Evolutionary conservation across 2,888 invertebrate genomes (phyloP), one percentile per base, ranked within the genome.

Genomic region (Pristionchus mayeri): DNA sequence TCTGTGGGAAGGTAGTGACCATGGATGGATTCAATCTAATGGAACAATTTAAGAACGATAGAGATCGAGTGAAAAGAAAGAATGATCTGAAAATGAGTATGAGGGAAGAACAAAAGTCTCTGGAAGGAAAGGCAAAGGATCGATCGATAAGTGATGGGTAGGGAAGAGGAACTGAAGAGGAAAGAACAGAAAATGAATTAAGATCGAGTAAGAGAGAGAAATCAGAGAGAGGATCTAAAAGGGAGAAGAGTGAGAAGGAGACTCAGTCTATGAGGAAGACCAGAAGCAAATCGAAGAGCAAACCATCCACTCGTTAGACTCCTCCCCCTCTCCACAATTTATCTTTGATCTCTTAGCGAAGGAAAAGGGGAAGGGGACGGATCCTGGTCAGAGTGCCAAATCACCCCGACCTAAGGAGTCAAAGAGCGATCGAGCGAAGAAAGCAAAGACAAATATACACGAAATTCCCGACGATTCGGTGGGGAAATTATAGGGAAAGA

Each of bases 41-140:
- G 21, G 4, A 21, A 2, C 27, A 24, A 2, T 4, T 37, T 67
- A 4, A 67, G 67, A 67, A 67, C 18, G 67, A 67, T 37, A 34
- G 67, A 67, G 67, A 67, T 67, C 67, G 67, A 67, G 67, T 67
- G n/a, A 67, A 37, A 18, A 34, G 67, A 16, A 67, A 67, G 67
- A 37, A 67, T 34, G 37, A 67, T 37, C 67, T 67, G 1, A 30
- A 27, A 6, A n/a, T 37, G 34, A 67, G 67, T 67, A 3, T 37
- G 37, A 67, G 27, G 7, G 67, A 67, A 37, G 67, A 67, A 37
- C 21, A 54, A 54, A 54, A 54, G 21, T 21, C 16, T 4, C 18
- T 21, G 30, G 67, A 67, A 37, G 37, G 37, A 21, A 67, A 67
- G 37, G 63, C 30, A 34, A 63, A 63, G 11, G 63, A 63, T 30